Percentiles rank a stretch among this genome's conserved stretches.
Evolutionary conservation across 2,888 invertebrate species (phyloP).

Genomic region (Pristionchus japonicus): DNA sequence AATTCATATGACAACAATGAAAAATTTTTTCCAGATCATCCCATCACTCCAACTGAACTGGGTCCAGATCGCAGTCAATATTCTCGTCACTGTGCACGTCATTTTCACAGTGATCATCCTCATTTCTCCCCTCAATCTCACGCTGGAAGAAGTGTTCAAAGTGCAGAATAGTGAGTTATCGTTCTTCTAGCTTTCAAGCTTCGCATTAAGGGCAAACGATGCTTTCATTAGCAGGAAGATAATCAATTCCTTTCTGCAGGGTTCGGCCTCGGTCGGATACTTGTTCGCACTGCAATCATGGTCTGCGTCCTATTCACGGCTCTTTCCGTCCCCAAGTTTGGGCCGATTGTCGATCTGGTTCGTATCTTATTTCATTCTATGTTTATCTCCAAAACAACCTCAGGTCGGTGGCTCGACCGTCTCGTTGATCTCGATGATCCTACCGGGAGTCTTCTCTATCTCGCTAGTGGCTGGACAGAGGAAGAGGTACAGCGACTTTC

Average conservation of each 20-base stretch:
- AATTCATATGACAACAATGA: no score
- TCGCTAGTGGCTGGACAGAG: constrained; percentile 57
- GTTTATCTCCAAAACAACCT: background rate
- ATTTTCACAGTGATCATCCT: constrained; percentile 54
- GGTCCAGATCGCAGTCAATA: constrained; percentile 59
- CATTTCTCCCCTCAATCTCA: constrained; percentile 57
- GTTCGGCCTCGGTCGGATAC: constrained; percentile 56
- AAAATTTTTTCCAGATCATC: constrained; percentile 14
- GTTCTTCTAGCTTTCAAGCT: no score
- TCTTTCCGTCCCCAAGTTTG: constrained; percentile 59
- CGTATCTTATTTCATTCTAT: background rate
- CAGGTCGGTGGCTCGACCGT: constrained; percentile 62
- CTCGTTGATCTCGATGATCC: constrained; percentile 62
- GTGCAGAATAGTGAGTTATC: constrained; percentile 53
- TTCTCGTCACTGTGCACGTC: constrained; percentile 56
- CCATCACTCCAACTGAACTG: constrained; percentile 52
- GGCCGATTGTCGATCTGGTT: constrained; percentile 58
- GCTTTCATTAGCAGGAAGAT: no score
- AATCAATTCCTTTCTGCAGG: constrained; percentile 49
- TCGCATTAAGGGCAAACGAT: no score
- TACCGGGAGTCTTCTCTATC: constrained; percentile 61
- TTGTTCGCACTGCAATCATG: constrained; percentile 54
- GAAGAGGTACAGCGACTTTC: no score
- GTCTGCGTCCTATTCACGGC: constrained; percentile 52
- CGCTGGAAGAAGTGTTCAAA: constrained; percentile 57